phyloP scores from a whole-genome alignment of 2,113 vertebrate species.

The Syngnathus floridae region DNA sequence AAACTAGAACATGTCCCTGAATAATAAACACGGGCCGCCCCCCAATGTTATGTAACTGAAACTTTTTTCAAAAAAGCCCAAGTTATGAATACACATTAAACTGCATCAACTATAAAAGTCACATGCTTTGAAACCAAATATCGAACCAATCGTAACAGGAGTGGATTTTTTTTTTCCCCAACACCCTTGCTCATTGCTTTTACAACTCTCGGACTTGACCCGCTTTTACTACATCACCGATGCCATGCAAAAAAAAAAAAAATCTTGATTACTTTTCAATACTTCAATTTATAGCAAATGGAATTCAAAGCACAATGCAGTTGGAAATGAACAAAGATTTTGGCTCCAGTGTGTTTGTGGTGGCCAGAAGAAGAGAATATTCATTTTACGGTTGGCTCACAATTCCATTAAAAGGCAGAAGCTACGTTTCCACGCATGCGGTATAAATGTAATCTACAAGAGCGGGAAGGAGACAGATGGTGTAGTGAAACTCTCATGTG shows the following conservation, averaged over 20 bases:
- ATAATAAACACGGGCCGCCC: constrained; percentile 8
- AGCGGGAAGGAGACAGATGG: constrained; percentile 70
- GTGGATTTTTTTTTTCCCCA: constrained; percentile 52
- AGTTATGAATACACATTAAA: constrained; percentile 64
- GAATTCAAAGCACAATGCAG: constrained; percentile 61
- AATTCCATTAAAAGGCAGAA: constrained; percentile 66
- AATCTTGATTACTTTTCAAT: constrained; percentile 65
- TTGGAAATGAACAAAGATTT: constrained; percentile 52
- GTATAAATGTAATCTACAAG: constrained; percentile 55
- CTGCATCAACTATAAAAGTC: constrained; percentile 68
- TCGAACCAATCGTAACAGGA: constrained; percentile 64
- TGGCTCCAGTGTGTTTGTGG: constrained; percentile 34
- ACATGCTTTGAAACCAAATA: constrained; percentile 57
- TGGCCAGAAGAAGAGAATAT: constrained; percentile 49
- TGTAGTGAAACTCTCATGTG: constrained; percentile 62
- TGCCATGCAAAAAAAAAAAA: constrained; percentile 35
- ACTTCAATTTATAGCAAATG: constrained; percentile 70
- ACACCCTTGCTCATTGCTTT: constrained; percentile 67
- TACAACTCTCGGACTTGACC: constrained; percentile 65
- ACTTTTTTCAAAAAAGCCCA: constrained; percentile 44
- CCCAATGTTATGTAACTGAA: neutral
- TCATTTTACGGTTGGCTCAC: constrained; percentile 61
- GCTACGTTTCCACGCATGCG: constrained; percentile 52
- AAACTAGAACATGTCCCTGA: constrained; percentile 55
- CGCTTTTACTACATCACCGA: constrained; percentile 68